phyloP scores from a whole-genome alignment of 2,113 vertebrate genomes.

The Odocoileus hemionus region DNA sequence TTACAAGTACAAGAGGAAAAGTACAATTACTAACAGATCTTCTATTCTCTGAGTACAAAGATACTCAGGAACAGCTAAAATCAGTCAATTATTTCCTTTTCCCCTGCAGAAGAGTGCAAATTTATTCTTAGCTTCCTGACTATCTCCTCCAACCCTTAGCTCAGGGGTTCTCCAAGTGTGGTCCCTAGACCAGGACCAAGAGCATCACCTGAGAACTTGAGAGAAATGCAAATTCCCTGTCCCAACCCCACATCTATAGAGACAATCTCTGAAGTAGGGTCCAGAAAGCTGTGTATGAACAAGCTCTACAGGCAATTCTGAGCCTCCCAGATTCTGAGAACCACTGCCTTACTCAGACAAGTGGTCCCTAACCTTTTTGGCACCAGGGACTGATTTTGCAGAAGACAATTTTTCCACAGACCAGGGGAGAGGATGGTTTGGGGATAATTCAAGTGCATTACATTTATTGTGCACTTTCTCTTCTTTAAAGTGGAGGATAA shows the following conservation, averaged over 20 bases:
- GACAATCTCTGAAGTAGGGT: neutral
- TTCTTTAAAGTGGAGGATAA: neutral
- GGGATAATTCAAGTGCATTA: neutral
- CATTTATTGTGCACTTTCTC: neutral
- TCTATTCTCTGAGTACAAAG: conserved; percentile 3
- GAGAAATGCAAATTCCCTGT: conserved; percentile 14
- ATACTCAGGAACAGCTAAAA: neutral
- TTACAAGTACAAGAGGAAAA: neutral
- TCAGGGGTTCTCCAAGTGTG: neutral
- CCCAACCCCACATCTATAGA: neutral
- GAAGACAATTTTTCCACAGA: neutral
- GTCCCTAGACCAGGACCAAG: neutral
- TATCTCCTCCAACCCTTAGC: neutral
- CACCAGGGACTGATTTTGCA: neutral
- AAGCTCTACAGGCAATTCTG: neutral
- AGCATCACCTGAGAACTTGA: neutral
- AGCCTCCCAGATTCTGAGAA: neutral
- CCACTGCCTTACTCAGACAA: neutral
- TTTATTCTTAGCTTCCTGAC: conserved; percentile 14
- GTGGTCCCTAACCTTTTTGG: neutral
- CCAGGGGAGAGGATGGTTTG: neutral
- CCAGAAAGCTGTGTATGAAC: neutral
- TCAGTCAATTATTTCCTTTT: neutral
- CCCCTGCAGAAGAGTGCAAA: neutral
- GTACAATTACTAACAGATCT: neutral